Evolutionary conservation across 2,113 vertebrate genomes (phyloP).

Genomic region (Alosa alosa): DNA sequence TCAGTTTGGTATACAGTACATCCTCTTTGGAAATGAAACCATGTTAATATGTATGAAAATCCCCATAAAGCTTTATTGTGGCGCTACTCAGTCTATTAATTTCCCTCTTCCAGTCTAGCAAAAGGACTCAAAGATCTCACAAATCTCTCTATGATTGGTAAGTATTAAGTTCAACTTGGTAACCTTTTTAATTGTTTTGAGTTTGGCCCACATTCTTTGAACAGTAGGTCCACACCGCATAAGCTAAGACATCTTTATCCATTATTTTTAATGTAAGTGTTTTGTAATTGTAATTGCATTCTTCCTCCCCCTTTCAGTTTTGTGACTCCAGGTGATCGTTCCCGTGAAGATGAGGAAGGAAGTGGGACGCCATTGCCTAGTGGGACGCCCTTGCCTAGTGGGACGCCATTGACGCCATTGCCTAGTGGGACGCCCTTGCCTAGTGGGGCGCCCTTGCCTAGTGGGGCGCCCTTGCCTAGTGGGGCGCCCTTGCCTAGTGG

Average conservation of each 20-base stretch:
- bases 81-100: slow-evolving; percentile 20
- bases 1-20: not conserved
- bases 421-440: slow-evolving; percentile 25
- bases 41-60: not conserved
- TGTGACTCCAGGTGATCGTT: slow-evolving; percentile 78
- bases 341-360: slow-evolving; percentile 69
- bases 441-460: slow-evolving; percentile 41
- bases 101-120: slow-evolving; percentile 69
- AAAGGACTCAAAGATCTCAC: slow-evolving; percentile 73
- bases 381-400: slow-evolving; percentile 46
- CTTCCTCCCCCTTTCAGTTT: slow-evolving; percentile 68
- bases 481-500: slow-evolving; percentile 37
- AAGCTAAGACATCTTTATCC: not conserved
- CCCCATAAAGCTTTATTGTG: not conserved
- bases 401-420: slow-evolving; percentile 39
- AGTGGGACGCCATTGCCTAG: slow-evolving; percentile 42
- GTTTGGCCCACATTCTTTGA: not conserved
- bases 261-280: not conserved
- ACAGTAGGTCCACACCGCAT: not conserved
- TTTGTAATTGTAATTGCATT: no score
- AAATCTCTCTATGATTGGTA: slow-evolving; percentile 89
- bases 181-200: not conserved
- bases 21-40: not conserved
- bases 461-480: slow-evolving; percentile 46
- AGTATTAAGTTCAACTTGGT: slow-evolving; percentile 20